Conservation (phyloP, 35 echinoderm and acorn worm genomes). For the Apostichopus parvimensis region DNA sequence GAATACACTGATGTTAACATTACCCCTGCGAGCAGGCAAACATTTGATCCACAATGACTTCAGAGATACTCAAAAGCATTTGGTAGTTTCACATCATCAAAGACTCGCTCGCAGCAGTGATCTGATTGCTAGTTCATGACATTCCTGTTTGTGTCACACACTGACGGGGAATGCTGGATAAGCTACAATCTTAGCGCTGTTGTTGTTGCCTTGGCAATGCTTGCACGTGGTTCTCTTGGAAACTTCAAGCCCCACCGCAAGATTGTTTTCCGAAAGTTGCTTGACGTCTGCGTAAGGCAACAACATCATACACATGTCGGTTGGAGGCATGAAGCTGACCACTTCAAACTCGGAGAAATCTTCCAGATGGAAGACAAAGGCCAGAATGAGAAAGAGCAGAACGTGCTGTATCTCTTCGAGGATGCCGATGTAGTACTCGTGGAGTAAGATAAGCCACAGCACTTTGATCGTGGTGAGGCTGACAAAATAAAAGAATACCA, state of each 20-base stretch:
- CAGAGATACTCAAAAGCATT: too few species aligned
- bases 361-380: conserved; percentile 31
- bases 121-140: neutral
- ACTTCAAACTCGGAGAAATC: conserved; percentile 46
- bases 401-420: conserved; percentile 33
- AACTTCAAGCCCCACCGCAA: conserved; percentile 4
- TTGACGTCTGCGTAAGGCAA: conserved; percentile 33
- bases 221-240: neutral
- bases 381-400: conserved; percentile 6
- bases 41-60: too few species aligned
- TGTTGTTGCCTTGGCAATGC: neutral
- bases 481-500: conserved; percentile 19
- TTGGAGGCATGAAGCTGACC: conserved; percentile 10
- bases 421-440: conserved; percentile 42
- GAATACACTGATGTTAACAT: too few species aligned
- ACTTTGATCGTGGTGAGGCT: neutral
- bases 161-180: conserved; percentile 19
- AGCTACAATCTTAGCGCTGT: neutral
- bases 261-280: conserved; percentile 13
- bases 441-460: conserved; percentile 32
- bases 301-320: conserved; percentile 37
- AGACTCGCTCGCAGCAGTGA: neutral
- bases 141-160: neutral
- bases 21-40: too few species aligned
- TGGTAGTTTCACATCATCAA: too few species aligned